A percentile compares a stretch with the other conserved stretches of the same genome.
Conservation (phyloP, 2,888 invertebrate species). For the Conus canariensis region DNA sequence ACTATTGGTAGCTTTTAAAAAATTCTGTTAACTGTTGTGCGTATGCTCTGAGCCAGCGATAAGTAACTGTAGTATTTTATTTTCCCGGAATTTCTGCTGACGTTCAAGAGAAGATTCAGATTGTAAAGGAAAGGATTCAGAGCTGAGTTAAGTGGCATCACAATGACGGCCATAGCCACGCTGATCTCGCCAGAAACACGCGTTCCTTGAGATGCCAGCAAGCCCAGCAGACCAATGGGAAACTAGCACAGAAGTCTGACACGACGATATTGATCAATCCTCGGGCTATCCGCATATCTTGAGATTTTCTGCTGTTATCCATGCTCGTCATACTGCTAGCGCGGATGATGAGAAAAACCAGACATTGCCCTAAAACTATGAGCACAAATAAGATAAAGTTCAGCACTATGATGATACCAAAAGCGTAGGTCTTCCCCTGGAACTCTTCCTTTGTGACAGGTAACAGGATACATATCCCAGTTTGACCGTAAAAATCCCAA, state of each 20-base stretch:
- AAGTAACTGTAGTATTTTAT: background rate
- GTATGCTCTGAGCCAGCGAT: background rate
- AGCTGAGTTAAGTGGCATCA: constrained; percentile 81
- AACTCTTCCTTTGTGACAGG: constrained; percentile 73
- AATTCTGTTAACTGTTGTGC: no score
- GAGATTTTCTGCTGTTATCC: background rate
- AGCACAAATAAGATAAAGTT: constrained; percentile 73
- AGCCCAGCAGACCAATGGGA: constrained; percentile 45
- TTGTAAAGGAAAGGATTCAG: constrained; percentile 77
- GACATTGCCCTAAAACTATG: constrained; percentile 70
- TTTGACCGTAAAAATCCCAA: constrained; percentile 69
- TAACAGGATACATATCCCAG: constrained; percentile 74
- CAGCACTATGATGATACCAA: constrained; percentile 72
- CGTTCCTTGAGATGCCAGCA: constrained; percentile 34
- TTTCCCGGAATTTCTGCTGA: background rate
- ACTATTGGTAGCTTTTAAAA: no score
- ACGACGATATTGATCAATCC: constrained; percentile 40
- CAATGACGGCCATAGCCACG: constrained; percentile 73
- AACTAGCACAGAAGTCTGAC: constrained; percentile 48
- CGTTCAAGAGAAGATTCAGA: constrained; percentile 40
- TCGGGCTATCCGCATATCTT: constrained; percentile 45
- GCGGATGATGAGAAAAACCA: constrained; percentile 69
- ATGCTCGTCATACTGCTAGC: background rate
- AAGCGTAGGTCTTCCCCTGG: constrained; percentile 75
- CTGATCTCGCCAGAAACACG: constrained; percentile 44